phyloP scores from a whole-genome alignment of 2,113 vertebrate species.

The Talpa occidentalis region DNA sequence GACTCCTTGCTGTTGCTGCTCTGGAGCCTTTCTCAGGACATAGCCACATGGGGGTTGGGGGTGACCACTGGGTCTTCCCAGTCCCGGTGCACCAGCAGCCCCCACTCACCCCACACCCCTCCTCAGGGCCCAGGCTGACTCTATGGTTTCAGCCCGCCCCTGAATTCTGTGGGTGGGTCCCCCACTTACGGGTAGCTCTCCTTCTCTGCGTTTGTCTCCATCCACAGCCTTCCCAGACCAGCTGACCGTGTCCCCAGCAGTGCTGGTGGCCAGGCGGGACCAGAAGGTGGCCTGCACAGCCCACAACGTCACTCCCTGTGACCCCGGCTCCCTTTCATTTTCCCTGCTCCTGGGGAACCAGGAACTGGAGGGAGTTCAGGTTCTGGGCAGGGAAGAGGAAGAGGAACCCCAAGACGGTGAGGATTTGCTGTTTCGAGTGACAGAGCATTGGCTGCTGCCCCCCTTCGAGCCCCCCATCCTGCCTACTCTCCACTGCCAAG shows the following conservation, averaged over 20 bases:
- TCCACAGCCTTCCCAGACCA: constrained; percentile 83
- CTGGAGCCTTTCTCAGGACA: too few species aligned
- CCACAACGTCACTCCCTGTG: fast-evolving
- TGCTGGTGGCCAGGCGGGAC: background rate
- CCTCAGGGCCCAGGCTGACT: background rate
- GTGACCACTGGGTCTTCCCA: background rate
- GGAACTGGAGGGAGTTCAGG: background rate
- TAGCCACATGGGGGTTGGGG: background rate
- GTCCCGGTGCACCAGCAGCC: background rate
- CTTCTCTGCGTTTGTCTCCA: fast-evolving
- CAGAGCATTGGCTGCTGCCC: constrained; percentile 20
- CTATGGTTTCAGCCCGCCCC: too few species aligned
- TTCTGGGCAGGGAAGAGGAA: fast-evolving
- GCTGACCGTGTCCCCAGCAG: constrained; percentile 37
- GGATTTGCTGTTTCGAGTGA: constrained; percentile 61
- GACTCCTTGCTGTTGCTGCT: background rate
- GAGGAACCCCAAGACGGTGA: constrained; percentile 58
- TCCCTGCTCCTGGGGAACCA: constrained; percentile 73
- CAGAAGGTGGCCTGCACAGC: constrained; percentile 74
- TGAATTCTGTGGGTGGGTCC: too few species aligned
- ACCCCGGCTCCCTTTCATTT: fast-evolving
- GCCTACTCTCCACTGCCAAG: constrained; percentile 73
- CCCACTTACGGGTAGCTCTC: background rate
- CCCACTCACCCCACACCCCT: background rate
- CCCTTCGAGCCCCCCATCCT: background rate